Evolutionary conservation across 1,140 invertebrate genomes (phyloP).

Genomic region (Drosophila ficusphila): DNA sequence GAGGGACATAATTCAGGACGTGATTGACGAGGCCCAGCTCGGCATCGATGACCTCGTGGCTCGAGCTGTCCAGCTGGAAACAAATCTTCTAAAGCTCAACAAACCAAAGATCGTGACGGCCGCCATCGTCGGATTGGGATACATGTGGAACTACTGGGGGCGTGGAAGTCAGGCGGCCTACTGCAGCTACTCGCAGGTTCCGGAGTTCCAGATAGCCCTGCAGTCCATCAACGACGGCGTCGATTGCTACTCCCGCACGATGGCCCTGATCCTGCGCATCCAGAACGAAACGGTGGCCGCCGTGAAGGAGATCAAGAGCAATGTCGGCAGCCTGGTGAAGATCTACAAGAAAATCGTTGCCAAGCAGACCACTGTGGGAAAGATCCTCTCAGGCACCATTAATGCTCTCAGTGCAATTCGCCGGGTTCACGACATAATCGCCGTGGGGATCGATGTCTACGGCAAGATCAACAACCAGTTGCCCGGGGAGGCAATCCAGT

Average conservation of each 20-base stretch:
- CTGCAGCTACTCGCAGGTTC: conserved; percentile 73
- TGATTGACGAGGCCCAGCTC: conserved; percentile 66
- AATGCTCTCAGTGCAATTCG: conserved; percentile 58
- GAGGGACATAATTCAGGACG: conserved; percentile 63
- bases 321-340: conserved; percentile 49
- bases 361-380: conserved; percentile 64
- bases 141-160: conserved; percentile 61
- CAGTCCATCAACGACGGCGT: conserved; percentile 66
- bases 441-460: conserved; percentile 61
- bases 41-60: conserved; percentile 60
- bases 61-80: conserved; percentile 53
- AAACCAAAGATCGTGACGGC: conserved; percentile 72
- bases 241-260: conserved; percentile 67
- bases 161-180: conserved; percentile 63
- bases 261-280: conserved; percentile 47
- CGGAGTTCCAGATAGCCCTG: conserved; percentile 63
- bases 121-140: conserved; percentile 47
- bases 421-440: conserved; percentile 66
- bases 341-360: conserved; percentile 73
- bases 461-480: conserved; percentile 56
- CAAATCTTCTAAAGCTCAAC: conserved; percentile 53
- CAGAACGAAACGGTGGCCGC: conserved; percentile 67
- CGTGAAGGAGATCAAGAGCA: conserved; percentile 58
- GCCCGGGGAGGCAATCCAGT: conserved; percentile 41
- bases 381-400: conserved; percentile 64